Conservation (phyloP, 30 jellyfish, hydroid and myxozoan species). For the Rhopilema esculentum region DNA sequence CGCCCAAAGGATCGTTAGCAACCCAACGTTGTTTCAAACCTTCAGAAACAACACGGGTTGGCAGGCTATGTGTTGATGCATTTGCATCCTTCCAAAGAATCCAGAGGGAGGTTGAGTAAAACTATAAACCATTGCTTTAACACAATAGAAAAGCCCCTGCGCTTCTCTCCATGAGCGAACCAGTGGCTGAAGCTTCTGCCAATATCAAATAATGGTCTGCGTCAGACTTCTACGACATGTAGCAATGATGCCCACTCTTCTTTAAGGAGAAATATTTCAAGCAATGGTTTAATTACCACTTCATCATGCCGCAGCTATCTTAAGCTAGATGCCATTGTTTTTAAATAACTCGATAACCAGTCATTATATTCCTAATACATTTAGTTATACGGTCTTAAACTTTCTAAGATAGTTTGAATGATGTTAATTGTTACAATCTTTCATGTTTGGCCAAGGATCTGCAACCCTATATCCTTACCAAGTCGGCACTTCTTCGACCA, state of each 20-base stretch:
- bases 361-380: neutral
- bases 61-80: no score
- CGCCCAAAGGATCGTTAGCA: neutral
- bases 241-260: no score
- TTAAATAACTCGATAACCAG: neutral
- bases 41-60: no score
- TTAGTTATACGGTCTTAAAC: neutral
- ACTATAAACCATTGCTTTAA: neutral
- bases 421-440: neutral
- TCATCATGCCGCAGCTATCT: neutral
- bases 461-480: neutral
- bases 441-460: neutral
- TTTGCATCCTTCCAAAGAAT: no score
- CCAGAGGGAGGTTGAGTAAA: neutral
- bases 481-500: slow-evolving; percentile 1
- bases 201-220: no score
- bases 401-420: neutral
- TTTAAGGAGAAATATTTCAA: no score
- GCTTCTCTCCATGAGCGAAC: neutral
- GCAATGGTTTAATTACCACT: neutral
- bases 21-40: no score
- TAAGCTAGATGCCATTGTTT: neutral
- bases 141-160: neutral
- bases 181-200: no score
- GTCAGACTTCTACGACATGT: no score